phyloP scores from a whole-genome alignment of 1,140 invertebrate genomes.

The Octopus sinensis region DNA sequence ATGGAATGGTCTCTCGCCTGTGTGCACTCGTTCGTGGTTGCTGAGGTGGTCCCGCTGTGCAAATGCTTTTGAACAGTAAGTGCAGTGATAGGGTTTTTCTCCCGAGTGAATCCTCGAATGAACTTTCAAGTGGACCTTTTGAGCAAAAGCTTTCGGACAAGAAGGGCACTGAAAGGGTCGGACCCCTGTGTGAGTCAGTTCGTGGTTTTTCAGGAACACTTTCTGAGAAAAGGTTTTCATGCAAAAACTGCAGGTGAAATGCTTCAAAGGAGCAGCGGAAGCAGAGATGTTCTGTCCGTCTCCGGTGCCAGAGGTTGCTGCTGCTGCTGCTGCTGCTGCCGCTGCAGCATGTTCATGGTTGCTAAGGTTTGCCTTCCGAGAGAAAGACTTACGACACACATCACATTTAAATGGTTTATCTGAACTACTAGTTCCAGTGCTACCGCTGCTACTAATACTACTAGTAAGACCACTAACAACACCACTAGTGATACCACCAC shows the following conservation, averaged over 20 bases:
- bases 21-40: slow-evolving; percentile 34
- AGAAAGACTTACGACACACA: slow-evolving; percentile 30
- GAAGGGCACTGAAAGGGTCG: slow-evolving; percentile 18
- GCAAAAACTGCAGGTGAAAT: slow-evolving; percentile 19
- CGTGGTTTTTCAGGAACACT: slow-evolving; percentile 16
- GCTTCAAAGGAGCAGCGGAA: not conserved
- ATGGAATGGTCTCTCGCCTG: slow-evolving; percentile 38
- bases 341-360: slow-evolving; percentile 64
- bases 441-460: not conserved
- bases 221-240: slow-evolving; percentile 21
- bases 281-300: slow-evolving; percentile 17
- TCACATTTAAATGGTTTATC: slow-evolving; percentile 29
- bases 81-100: slow-evolving; percentile 41
- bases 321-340: slow-evolving; percentile 22
- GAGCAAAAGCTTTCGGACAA: slow-evolving; percentile 20
- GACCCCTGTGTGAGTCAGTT: slow-evolving; percentile 17
- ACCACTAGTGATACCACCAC: too few relatives aligned
- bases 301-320: slow-evolving; percentile 60
- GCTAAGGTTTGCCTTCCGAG: slow-evolving; percentile 20
- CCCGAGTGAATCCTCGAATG: slow-evolving; percentile 42
- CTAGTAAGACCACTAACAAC: too few relatives aligned
- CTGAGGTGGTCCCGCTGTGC: slow-evolving; percentile 18
- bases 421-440: not conserved
- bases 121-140: slow-evolving; percentile 22
- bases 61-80: slow-evolving; percentile 43